phyloP scores from a whole-genome alignment of 2,797 vertebrate genomes.

The Protonibea diacanthus region DNA sequence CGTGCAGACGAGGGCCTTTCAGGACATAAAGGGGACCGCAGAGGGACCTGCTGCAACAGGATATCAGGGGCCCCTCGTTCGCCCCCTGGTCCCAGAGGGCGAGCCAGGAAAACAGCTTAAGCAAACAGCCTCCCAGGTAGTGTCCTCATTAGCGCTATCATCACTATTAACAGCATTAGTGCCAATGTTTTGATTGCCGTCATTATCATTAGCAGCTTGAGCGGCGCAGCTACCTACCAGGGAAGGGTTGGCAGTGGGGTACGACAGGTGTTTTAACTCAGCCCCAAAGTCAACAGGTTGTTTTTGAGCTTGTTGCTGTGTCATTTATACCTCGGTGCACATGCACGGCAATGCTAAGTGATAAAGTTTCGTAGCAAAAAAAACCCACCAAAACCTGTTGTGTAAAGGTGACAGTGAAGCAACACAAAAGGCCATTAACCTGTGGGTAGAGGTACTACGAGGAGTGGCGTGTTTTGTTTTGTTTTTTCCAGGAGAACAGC shows the following conservation, averaged over 20 bases:
- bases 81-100: constrained; percentile 64
- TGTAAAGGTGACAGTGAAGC: constrained; percentile 1
- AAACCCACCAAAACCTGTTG: background rate
- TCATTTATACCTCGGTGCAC: background rate
- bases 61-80: constrained; percentile 62
- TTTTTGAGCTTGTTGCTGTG: constrained; percentile 16
- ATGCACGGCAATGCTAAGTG: background rate
- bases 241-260: constrained; percentile 59
- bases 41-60: constrained; percentile 66
- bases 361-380: constrained; percentile 22
- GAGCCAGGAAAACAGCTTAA: constrained; percentile 79
- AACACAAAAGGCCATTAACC: constrained; percentile 40
- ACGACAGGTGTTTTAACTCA: constrained; percentile 70
- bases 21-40: constrained; percentile 58
- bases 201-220: constrained; percentile 77
- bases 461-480: constrained; percentile 10
- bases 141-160: constrained; percentile 77
- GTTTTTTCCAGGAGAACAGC: constrained; percentile 17
- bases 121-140: constrained; percentile 82
- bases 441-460: constrained; percentile 15
- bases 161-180: constrained; percentile 78
- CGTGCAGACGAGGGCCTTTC: constrained; percentile 43
- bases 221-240: constrained; percentile 58
- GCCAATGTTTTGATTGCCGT: constrained; percentile 78
- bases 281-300: constrained; percentile 52